Evolutionary conservation across 2,113 vertebrate genomes (phyloP), one percentile per base, ranked within the genome.

Genomic region (Mohoua ochrocephala): DNA sequence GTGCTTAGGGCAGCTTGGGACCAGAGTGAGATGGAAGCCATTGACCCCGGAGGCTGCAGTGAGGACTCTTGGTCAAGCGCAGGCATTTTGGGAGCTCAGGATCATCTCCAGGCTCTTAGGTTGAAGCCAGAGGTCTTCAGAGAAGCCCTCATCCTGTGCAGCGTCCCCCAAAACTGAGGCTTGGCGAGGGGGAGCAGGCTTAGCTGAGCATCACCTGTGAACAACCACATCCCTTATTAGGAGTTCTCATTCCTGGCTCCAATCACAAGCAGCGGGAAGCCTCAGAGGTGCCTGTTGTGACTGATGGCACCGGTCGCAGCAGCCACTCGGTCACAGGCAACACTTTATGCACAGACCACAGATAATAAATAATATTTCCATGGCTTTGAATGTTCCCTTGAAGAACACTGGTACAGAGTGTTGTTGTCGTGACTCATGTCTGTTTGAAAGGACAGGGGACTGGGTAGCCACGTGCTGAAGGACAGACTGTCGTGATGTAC

Each of bases 301-400:
- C 53, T 37, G 54, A 73, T 31, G 63, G 91, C 68, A 47, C 15
- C 1, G 2, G 45, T 42, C 19, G 1, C 15, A 2, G 56, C 60
- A 35, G 21, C 59, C 42, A 11, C 10, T 70, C 3, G 3, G 41
- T 56, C 91, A 74, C 42, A 61, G 41, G 68, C 1, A 12, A 50
- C 27, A 30, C 26, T 54, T 89, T 76, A 69, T 47, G 73, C 8
- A 10, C 68, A 47, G 78, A 44, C 64, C 84, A 69, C 81, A 64
- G 74, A 42, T 22, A 69, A 90, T 93, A 93, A 95, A 95, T 92
- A 68, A 71, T 31, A 77, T 81, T 69, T 60, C 31, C 44, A 65
- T 68, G 78, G 44, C 64, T 84, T 64, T 77, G 76, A 93, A 64
- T 5, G 4, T 69, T 73, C 59, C 49, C 41, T 77, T 87, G 68